Evolutionary conservation across 1,140 invertebrate species (phyloP).

Genomic region (Magallana angulata): DNA sequence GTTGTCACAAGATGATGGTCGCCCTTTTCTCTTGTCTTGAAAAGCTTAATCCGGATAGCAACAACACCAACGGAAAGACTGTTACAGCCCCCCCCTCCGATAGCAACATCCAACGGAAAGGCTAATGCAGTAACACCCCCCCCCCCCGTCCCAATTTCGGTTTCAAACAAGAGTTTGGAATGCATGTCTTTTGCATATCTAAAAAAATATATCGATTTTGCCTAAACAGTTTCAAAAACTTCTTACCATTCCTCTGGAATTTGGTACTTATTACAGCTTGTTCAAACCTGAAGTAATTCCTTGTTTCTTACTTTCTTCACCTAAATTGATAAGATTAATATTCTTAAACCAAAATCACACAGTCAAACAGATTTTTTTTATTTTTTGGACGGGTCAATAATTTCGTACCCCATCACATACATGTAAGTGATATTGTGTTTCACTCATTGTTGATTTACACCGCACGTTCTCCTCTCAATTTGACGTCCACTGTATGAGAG

Average conservation of each 20-base stretch:
- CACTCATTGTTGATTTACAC: neutral
- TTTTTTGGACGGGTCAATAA: too few species aligned
- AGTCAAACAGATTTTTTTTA: too few species aligned
- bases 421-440: neutral
- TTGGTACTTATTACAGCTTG: neutral
- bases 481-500: neutral
- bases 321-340: neutral
- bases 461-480: neutral
- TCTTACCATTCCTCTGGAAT: neutral
- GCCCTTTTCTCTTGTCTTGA: neutral
- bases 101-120: too few species aligned
- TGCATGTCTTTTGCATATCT: neutral
- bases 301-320: neutral
- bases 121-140: too few species aligned
- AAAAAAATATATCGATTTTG: neutral
- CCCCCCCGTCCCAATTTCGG: too few species aligned
- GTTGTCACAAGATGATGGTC: neutral
- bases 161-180: neutral
- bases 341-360: too few species aligned
- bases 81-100: too few species aligned
- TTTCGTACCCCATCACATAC: too few species aligned
- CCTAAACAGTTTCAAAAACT: neutral
- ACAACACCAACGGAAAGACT: neutral
- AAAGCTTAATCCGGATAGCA: neutral
- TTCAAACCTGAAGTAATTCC: too few species aligned